Conservation (phyloP, 64 coral and sea anemone species). For the Montipora cactus region DNA sequence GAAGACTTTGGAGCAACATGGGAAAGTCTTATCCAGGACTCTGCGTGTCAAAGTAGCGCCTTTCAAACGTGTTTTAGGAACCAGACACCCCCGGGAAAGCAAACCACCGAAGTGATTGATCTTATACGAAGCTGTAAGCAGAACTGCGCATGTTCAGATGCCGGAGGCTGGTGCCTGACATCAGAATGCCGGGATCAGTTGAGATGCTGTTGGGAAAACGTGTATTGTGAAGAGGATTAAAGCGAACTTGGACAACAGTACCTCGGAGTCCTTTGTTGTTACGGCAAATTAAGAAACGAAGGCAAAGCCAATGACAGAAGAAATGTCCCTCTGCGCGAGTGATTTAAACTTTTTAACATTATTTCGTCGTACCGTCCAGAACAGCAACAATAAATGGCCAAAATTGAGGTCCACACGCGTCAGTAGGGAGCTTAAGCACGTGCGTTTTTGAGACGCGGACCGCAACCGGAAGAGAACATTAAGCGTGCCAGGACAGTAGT, state of each 20-base stretch:
- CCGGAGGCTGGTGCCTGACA: conserved; percentile 72
- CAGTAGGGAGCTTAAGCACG: too few relatives aligned
- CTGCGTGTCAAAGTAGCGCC: conserved; percentile 66
- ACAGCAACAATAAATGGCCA: too few relatives aligned
- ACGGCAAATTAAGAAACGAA: too few relatives aligned
- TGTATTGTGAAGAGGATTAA: conserved; percentile 65
- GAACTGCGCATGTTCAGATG: conserved; percentile 77
- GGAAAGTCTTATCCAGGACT: conserved; percentile 70
- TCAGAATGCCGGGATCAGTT: conserved; percentile 57
- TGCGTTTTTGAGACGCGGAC: too few relatives aligned
- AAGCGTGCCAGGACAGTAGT: too few relatives aligned
- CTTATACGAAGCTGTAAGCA: conserved; percentile 80
- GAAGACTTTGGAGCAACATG: conserved; percentile 80
- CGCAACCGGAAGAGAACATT: too few relatives aligned
- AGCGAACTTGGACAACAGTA: not conserved
- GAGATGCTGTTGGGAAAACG: conserved; percentile 83
- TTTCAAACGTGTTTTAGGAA: conserved; percentile 79
- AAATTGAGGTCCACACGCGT: too few relatives aligned
- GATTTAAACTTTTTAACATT: too few relatives aligned
- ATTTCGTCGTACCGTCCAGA: too few relatives aligned
- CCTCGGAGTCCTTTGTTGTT: too few relatives aligned
- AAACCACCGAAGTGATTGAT: conserved; percentile 82
- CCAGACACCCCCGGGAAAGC: conserved; percentile 67
- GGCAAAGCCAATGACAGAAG: too few relatives aligned
- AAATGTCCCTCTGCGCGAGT: too few relatives aligned